These are phyloP conservation scores for Epinotia ramella DNA, from an alignment of 2,888 invertebrate species.

Conservation along the genomic window DNA sequence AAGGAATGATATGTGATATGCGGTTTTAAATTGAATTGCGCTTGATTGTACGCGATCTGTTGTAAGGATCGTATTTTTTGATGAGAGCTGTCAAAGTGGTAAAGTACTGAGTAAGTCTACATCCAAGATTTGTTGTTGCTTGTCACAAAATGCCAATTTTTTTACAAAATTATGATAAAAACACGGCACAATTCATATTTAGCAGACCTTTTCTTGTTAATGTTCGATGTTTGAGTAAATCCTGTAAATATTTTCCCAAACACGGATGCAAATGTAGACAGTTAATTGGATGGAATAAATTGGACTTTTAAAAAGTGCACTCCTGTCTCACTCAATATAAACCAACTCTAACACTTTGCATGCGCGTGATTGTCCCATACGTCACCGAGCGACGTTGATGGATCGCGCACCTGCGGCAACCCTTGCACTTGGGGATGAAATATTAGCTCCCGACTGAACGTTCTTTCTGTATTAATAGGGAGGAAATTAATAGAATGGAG, in stretches of 20 bases:
- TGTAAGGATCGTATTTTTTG: slow-evolving; percentile 5
- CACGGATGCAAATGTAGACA: not conserved
- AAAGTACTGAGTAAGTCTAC: not conserved
- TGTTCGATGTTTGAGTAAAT: not conserved
- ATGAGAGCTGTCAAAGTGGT: not conserved
- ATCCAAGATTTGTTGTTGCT: not conserved
- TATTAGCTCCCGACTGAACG: slow-evolving; percentile 25
- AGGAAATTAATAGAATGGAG: slow-evolving; percentile 38
- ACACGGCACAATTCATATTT: not conserved
- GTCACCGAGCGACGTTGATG: slow-evolving; percentile 82
- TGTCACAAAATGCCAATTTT: not conserved
- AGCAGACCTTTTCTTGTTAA: not conserved
- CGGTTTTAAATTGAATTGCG: slow-evolving; percentile 14
- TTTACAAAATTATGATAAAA: not conserved
- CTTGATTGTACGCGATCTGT: slow-evolving; percentile 17
- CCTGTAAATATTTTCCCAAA: too few relatives aligned
- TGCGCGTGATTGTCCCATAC: slow-evolving; percentile 80
- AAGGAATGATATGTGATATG: slow-evolving; percentile 24
- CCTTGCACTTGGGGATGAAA: slow-evolving; percentile 54
- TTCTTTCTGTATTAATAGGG: slow-evolving; percentile 43
- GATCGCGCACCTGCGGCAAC: slow-evolving; percentile 80
- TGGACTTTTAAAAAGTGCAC: slow-evolving; percentile 20
- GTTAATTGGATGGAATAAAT: slow-evolving; percentile 12
- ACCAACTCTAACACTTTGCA: slow-evolving; percentile 67
- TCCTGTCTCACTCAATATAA: slow-evolving; percentile 22